These are phyloP conservation scores for Seira musarum DNA, from an alignment of 2,888 invertebrate species.

Conservation along the genomic window DNA sequence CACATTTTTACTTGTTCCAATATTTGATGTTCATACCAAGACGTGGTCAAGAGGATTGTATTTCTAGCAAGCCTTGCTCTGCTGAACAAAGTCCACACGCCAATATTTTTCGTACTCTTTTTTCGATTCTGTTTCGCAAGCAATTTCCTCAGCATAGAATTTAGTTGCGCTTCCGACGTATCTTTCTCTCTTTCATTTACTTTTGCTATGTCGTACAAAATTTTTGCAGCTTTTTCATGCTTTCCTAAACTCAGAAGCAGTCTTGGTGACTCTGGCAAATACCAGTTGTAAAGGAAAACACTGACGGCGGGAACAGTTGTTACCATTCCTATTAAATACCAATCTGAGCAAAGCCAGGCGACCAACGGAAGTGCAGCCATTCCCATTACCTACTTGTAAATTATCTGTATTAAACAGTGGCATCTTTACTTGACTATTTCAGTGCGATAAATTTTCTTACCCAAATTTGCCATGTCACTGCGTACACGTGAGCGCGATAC, in stretches of 20 bases:
- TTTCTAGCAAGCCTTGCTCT: conserved; percentile 62
- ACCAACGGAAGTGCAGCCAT: not conserved
- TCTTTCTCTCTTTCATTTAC: conserved; percentile 55
- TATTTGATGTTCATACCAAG: conserved; percentile 52
- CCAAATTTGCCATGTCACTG: conserved; percentile 59
- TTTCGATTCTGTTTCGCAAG: conserved; percentile 41
- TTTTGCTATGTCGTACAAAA: conserved; percentile 59
- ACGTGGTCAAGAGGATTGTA: conserved; percentile 62
- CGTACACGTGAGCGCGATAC: conserved; percentile 53
- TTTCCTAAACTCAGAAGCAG: conserved; percentile 64
- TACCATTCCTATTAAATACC: conserved; percentile 61
- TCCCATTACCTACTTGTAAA: not conserved
- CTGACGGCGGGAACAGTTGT: conserved; percentile 61
- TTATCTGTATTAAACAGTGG: no score
- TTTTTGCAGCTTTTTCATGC: conserved; percentile 55
- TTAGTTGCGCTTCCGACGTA: conserved; percentile 28
- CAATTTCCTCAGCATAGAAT: conserved; percentile 35
- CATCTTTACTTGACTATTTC: no score
- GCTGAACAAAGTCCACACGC: conserved; percentile 67
- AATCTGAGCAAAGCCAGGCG: conserved; percentile 17
- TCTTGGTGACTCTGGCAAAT: conserved; percentile 65
- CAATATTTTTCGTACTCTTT: conserved; percentile 35
- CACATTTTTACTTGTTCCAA: not conserved
- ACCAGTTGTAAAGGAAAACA: conserved; percentile 55
- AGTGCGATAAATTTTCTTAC: conserved; percentile 56